Base-by-base conservation (phyloP, 2,888 invertebrate genomes). In the Lathronympha strigana region DNA sequence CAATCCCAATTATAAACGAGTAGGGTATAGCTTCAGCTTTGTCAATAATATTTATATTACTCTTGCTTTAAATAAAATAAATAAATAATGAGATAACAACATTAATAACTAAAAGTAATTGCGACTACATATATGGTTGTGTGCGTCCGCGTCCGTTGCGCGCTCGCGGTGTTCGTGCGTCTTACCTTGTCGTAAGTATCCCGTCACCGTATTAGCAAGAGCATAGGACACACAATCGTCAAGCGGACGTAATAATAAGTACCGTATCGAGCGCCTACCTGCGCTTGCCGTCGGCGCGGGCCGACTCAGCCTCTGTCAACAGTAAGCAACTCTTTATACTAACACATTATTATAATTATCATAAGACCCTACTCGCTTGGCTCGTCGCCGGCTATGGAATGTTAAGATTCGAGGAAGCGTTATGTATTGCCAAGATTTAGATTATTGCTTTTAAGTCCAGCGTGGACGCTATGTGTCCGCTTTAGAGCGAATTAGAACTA, bases 251-350 rank as follows among this genome's bases (percentile, higher is more conserved):
- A 72, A 74, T 66, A 70, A 67, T 70, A 69, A 57, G 57, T 72
- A 74, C 70, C 71, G 66, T 36, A 72, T 69, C 74, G 79, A 75
- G 77, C 82, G 83, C 82, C 78, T 82, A 82, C 82, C 83, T 81
- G 73, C 76, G 77, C 74, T 70, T 76, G 70, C 67, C 64, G 67
- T 70, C 64, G 66, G 68, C 66, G 67, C 66, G 66, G 66, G 63
- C 67, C 69, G 69, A 63, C 63, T 58, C 64, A 58, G 67, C 68
- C 68, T 67, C 71, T 72, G 71, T 73, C 70, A 71, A 71, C 71
- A 73, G 68, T 68, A 70, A 72, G 69, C 67, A 67, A 33, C 25
- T 43, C 50, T 43, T 68, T 69, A 67, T 68, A 58, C 47, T 47
- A 64, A 55, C 43, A 50, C 51, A 36, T 23, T 51, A 49, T 63